These are phyloP conservation scores for Arothron firmamentum DNA, from an alignment of 2,113 vertebrate species.

Conservation along the genomic window DNA sequence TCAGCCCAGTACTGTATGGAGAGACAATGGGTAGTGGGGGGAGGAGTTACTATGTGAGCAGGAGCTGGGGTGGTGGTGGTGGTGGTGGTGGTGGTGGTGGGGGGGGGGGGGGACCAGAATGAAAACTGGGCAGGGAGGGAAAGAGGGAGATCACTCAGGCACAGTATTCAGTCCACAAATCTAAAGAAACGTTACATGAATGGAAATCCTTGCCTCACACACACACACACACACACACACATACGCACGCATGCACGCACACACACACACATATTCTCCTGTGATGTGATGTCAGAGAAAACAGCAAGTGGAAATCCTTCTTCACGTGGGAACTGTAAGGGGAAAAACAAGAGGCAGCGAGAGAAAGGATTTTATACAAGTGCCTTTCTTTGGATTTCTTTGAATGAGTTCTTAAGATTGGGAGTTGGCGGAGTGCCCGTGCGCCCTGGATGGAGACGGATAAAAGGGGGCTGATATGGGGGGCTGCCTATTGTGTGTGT, in stretches of 20 bases:
- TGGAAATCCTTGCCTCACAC: conserved; percentile 45
- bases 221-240: not conserved
- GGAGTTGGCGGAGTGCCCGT: conserved; percentile 73
- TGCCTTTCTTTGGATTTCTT: conserved; percentile 66
- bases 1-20: conserved; percentile 68
- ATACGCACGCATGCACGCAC: no score
- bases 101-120: conserved; percentile 40
- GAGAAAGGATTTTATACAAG: conserved; percentile 69
- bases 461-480: conserved; percentile 58
- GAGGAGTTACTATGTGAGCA: conserved; percentile 67
- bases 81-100: conserved; percentile 56
- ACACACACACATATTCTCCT: not conserved
- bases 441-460: conserved; percentile 69
- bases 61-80: conserved; percentile 41
- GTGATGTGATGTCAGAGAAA: conserved; percentile 55
- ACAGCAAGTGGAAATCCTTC: conserved; percentile 55
- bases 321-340: conserved; percentile 67
- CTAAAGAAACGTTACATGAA: conserved; percentile 67
- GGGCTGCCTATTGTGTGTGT: conserved; percentile 68
- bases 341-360: conserved; percentile 49
- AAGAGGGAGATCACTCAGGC: conserved; percentile 49
- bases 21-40: conserved; percentile 70
- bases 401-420: conserved; percentile 78
- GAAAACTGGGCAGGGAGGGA: conserved; percentile 19
- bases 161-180: conserved; percentile 58